Base-by-base conservation (phyloP, 1,140 invertebrate genomes). In the Aphidius ervi region DNA sequence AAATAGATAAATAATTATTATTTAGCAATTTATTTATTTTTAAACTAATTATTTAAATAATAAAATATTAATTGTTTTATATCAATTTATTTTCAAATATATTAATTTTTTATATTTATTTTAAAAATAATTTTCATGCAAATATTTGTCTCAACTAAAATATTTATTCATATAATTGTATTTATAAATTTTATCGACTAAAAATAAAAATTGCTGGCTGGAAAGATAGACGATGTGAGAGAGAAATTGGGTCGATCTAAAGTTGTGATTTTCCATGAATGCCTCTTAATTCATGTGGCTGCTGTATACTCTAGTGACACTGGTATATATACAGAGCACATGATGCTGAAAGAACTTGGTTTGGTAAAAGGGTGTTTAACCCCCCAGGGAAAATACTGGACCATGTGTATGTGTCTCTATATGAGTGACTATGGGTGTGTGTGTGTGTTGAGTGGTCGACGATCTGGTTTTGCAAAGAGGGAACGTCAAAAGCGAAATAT, bases 221-320 rank as follows among this genome's bases (percentile, higher is more conserved):
- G 4, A 31, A 31, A 31, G 23, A 48, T 43, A 20, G 20, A 46
- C 10, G 31, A 57, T 57, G 20, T 31, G 9, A 47, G 41, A 46
- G 31, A 41, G 47, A 20, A 23, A 49, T 31, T 41, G 50, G 10
- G 39, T 16, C 40, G 47, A n/a, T 41, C 43, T 58, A n/a, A 16
- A 42, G 37, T 58, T 42, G 40, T 52, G 57, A 58, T 58, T 58
- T 58, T n/a, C 40, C 52, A 5, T 58, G 57, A 58, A 58, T 58
- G 57, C 9, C 57, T 47, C 39, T 58, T 58, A 58, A 58, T 58
- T 58, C 48, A 39, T 54, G 40, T 31, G 23, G 23, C 23, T 31
- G 23, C 23, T 31, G 23, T 31, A 31, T 31, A 31, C 23, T 31
- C 23, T 31, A 31, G 23, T 31, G 23, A 31, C 23, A n/a, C 52